Base-by-base conservation (phyloP, 1,140 invertebrate species). In the Drosophila sturtevanti region DNA sequence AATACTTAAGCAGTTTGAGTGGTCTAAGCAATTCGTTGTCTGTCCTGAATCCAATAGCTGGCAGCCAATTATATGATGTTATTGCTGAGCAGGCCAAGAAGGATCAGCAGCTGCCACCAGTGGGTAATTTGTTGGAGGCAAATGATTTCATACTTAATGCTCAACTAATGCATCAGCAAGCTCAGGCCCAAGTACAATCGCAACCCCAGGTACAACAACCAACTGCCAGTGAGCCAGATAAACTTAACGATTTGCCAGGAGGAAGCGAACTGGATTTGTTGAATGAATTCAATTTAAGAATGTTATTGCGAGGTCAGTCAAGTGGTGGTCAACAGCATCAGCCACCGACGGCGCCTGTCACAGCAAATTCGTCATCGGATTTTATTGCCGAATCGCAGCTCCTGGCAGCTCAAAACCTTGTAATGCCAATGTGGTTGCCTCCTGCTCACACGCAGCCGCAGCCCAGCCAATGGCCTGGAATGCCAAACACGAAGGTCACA, bases 351-450 rank as follows among this genome's bases (percentile, higher is more conserved):
- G 9, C 69, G 21, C 38, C 55, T 44, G 22, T 34, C 5, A 10
- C 63, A 9, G 51, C 18, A 4, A 74, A 55, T 24, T n/a, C 68
- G 2, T 24, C 18, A 4, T 63, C 51, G 12, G 78, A 85, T 59
- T 87, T 72, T 14, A 68, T 85, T 14, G 63, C 44, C 14, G 76
- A 84, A 11, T 56, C 77, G 2, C 79, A 82, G 24, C 11, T 90
- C 2, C n/a, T 90, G 58, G 44, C 61, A 0, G 18, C 69, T 0
- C 93, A 92, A 63, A 93, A 90, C 34, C 76, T 92, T 2, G 92
- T 92, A 31, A 92, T 93, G 77, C 92, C 93, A 5, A 92, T 93
- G 54, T 89, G 89, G 77, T 66, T 81, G 41, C 77, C 81, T 14
- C 62, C 86, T 52, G 61, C 54, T 59, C 75, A 79, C 52, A 51